Conservation (phyloP, 2,797 vertebrate species). For the Hippocampus kuda region DNA sequence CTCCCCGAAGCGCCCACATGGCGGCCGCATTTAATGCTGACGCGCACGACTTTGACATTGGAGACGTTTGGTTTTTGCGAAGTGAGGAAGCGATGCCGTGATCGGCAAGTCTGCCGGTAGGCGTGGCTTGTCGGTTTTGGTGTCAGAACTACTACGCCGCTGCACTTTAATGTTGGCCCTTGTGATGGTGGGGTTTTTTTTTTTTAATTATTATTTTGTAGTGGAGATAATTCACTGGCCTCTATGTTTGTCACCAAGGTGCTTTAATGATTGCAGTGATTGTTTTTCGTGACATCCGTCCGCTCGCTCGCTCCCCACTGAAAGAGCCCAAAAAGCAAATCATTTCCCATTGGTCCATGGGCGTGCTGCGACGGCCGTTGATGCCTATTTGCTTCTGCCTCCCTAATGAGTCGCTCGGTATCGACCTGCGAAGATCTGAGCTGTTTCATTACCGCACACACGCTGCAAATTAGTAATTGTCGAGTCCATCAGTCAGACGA, state of each 20-base stretch:
- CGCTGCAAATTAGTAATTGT: slow-evolving; percentile 43
- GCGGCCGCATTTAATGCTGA: too few species aligned
- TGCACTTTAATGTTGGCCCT: too few species aligned
- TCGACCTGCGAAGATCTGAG: slow-evolving; percentile 52
- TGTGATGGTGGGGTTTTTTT: too few species aligned
- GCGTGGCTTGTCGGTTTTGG: too few species aligned
- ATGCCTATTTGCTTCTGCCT: slow-evolving; percentile 35
- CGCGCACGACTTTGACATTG: too few species aligned
- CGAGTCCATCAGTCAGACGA: slow-evolving; percentile 12
- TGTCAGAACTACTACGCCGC: too few species aligned
- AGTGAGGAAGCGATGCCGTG: too few species aligned
- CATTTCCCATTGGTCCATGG: not conserved
- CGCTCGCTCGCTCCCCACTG: not conserved
- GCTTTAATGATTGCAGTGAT: not conserved
- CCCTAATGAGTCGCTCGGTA: slow-evolving; percentile 45
- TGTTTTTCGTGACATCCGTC: not conserved
- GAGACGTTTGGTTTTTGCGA: too few species aligned
- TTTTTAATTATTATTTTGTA: not conserved
- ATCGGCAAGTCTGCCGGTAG: too few species aligned
- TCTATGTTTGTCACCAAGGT: not conserved
- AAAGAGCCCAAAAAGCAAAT: not conserved
- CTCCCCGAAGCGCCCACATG: too few species aligned
- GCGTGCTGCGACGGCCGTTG: slow-evolving; percentile 11
- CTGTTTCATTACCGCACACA: slow-evolving; percentile 38
- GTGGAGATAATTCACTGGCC: not conserved